Evolutionary conservation across 2,888 invertebrate genomes (phyloP).

Genomic region (Oasisia sp.): DNA sequence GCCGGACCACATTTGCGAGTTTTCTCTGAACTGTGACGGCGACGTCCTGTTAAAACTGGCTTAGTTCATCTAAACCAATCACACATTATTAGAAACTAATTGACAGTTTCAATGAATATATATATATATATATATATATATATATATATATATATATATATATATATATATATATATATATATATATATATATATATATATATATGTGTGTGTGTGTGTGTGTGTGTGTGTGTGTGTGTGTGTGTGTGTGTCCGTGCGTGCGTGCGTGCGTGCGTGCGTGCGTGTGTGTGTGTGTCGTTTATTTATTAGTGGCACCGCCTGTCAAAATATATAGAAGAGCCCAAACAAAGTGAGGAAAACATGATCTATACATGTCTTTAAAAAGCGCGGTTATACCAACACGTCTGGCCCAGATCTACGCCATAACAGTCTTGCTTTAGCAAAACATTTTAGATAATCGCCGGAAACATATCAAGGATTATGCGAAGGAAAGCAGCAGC

Average conservation of each 20-base stretch:
- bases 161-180: too few relatives aligned
- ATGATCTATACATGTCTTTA: neutral
- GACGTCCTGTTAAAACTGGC: too few relatives aligned
- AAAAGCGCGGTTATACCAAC: neutral
- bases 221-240: neutral
- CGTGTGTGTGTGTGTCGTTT: too few relatives aligned
- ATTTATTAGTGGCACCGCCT: too few relatives aligned
- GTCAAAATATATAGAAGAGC: neutral
- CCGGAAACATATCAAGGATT: neutral
- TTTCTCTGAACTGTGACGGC: too few relatives aligned
- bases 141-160: too few relatives aligned
- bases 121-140: neutral
- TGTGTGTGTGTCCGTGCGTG: neutral
- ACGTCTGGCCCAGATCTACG: neutral
- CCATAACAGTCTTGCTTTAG: neutral
- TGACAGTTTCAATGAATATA: neutral
- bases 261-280: neutral
- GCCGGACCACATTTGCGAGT: too few relatives aligned
- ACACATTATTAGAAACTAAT: too few relatives aligned
- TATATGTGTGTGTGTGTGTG: constrained; percentile 20
- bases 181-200: neutral
- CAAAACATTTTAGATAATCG: neutral
- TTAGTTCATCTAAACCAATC: too few relatives aligned
- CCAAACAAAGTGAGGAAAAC: neutral
- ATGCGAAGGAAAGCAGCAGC: neutral